Evolutionary conservation across 2,113 vertebrate species (phyloP), one percentile per base, ranked within the genome.

Genomic region (Melanostigma gelatinosum): DNA sequence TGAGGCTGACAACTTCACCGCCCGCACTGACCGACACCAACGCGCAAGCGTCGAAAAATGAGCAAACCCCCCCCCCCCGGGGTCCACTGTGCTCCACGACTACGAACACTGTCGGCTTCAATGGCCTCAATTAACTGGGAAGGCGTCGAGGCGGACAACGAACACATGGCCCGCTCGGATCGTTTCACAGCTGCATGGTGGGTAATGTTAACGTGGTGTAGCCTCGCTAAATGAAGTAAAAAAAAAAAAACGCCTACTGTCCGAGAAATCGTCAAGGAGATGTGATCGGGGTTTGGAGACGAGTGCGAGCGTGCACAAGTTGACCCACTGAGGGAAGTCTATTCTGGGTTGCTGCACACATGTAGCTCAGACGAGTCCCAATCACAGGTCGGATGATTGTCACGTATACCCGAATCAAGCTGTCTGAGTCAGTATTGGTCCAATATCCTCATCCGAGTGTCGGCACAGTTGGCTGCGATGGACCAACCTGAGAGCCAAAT

Each of bases 41-140:
- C 38, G 22, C 16, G 24, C 81, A 60, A 77, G 24, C 48, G 4
- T 15, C 13, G 9, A 27, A 61, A 77, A 72, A 70, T 5, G 44
- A 78, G 75, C 77, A 72, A 62, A 60, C 36, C 36, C 36, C 5
- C 38, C 38, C 40, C 6, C 82, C 27, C 69, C 69, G 71, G 62
- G 77, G 36, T 48, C n/a, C 65, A 0, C 46, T 24, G 24, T 20
- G 66, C 8, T 68, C 64, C 27, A 1, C 77, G 46, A 76, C 80
- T 7, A 46, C 0, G 13, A 82, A 38, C 79, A 1, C 76, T 70
- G 91, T 87, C 89, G 73, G 63, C 85, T 86, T 34, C 66, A 12
- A 50, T 81, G 87, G 83, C 79, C 83, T 87, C 84, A 84, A 84
- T 90, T 90, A 90, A 75, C 77, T n/a, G 12, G 67, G 10, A 44